Evolutionary conservation across 2,888 invertebrate species (phyloP).

Genomic region (Amblyjoppa proteus): DNA sequence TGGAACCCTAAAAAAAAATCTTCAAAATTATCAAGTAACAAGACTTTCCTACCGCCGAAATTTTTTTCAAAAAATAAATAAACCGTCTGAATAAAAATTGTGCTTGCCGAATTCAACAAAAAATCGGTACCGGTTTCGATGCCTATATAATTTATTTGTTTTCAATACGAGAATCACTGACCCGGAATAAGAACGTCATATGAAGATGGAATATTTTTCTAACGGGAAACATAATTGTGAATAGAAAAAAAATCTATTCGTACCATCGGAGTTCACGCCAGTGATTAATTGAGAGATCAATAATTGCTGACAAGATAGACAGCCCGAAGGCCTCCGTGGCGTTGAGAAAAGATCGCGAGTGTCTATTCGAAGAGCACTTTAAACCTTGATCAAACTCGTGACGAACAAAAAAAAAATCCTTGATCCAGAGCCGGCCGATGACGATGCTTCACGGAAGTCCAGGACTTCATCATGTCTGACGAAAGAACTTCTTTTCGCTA

Average conservation of each 20-base stretch:
- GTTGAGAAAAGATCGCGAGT: conserved; percentile 21
- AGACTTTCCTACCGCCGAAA: neutral
- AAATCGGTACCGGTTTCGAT: neutral
- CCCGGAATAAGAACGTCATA: neutral
- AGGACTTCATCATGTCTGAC: conserved; percentile 26
- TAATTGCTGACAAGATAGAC: conserved; percentile 39
- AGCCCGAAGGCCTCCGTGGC: conserved; percentile 11
- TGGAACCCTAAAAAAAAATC: conserved; percentile 38
- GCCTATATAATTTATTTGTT: no score
- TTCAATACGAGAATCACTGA: neutral
- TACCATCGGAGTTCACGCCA: conserved; percentile 33
- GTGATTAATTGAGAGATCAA: conserved; percentile 58
- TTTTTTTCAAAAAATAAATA: neutral
- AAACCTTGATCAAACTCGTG: conserved; percentile 39
- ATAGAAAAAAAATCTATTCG: conserved; percentile 8
- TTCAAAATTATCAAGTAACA: conserved; percentile 43
- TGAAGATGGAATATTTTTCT: neutral
- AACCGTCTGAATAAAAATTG: neutral
- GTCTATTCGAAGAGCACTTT: conserved; percentile 1
- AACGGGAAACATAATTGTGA: neutral
- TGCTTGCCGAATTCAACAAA: neutral
- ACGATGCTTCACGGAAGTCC: conserved; percentile 14
- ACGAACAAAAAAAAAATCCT: conserved; percentile 25
- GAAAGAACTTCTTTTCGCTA: neutral
- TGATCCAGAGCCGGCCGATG: conserved; percentile 4